Evolutionary conservation across 2,888 invertebrate genomes (phyloP).

Genomic region (Gandaritis pyraliata): DNA sequence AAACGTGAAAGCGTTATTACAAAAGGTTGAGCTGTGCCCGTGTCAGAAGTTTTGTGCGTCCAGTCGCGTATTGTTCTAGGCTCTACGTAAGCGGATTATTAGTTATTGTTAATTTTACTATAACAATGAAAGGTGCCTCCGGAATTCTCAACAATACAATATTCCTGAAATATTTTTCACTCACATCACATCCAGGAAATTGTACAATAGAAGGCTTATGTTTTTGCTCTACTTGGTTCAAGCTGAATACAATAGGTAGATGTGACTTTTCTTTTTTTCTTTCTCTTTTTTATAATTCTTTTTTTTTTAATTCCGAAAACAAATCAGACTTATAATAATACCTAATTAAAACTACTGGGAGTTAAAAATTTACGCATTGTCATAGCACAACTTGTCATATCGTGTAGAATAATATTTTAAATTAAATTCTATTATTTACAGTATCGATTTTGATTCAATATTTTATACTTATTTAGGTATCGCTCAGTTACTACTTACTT

Average conservation of each 20-base stretch:
- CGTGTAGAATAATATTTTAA: too few relatives aligned
- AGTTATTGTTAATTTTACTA: conserved; percentile 11
- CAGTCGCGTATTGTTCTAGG: conserved; percentile 14
- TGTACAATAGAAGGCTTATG: conserved; percentile 4
- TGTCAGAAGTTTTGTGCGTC: neutral
- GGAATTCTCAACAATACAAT: conserved; percentile 6
- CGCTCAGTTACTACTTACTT: too few relatives aligned
- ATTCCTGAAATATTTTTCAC: conserved; percentile 4
- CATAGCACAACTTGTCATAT: too few relatives aligned
- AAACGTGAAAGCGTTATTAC: too few relatives aligned
- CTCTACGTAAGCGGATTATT: conserved; percentile 18
- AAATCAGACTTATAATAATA: too few relatives aligned
- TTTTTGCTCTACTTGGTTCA: neutral
- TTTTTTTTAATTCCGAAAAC: neutral
- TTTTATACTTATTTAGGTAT: too few relatives aligned
- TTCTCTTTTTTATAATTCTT: too few relatives aligned
- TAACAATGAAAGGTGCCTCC: conserved; percentile 4
- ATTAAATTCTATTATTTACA: too few relatives aligned
- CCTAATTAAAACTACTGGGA: too few relatives aligned
- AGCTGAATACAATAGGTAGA: neutral
- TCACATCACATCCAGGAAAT: neutral
- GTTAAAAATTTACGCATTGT: too few relatives aligned
- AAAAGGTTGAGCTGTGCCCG: too few relatives aligned
- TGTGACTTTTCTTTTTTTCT: neutral
- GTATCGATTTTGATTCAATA: too few relatives aligned